phyloP scores from a whole-genome alignment of 2,113 vertebrate genomes.

The Dendrocopos noguchii region DNA sequence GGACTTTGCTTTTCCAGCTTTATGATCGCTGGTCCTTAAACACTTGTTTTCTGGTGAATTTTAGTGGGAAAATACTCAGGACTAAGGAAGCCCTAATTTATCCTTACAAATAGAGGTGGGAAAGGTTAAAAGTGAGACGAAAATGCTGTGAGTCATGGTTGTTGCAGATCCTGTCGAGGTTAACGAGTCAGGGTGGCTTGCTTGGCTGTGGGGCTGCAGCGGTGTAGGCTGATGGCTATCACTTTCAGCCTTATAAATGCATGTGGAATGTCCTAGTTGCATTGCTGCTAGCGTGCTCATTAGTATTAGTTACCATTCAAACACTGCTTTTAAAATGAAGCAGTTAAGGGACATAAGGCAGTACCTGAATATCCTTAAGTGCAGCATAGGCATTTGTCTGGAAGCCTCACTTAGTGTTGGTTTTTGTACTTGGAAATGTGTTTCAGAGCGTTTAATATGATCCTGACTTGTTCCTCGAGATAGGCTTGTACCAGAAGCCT shows the following conservation, averaged over 20 bases:
- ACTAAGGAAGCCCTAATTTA: neutral
- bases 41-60: neutral
- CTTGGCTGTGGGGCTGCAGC: neutral
- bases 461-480: neutral
- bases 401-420: neutral
- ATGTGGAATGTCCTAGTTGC: neutral
- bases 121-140: neutral
- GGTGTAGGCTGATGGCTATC: neutral
- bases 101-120: neutral
- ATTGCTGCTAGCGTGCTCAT: neutral
- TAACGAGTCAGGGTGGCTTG: neutral
- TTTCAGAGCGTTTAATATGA: neutral
- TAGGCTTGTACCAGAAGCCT: neutral
- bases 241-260: neutral
- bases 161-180: neutral
- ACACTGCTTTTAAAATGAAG: neutral
- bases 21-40: rapidly evolving
- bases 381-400: neutral
- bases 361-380: neutral
- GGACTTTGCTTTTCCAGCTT: neutral
- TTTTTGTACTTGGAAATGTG: neutral
- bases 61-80: neutral
- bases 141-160: neutral
- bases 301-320: neutral
- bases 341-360: neutral